Evolutionary conservation across 2,888 invertebrate genomes (phyloP), one percentile per base, ranked within the genome.

Genomic region (Pseudolycoriella hygida): DNA sequence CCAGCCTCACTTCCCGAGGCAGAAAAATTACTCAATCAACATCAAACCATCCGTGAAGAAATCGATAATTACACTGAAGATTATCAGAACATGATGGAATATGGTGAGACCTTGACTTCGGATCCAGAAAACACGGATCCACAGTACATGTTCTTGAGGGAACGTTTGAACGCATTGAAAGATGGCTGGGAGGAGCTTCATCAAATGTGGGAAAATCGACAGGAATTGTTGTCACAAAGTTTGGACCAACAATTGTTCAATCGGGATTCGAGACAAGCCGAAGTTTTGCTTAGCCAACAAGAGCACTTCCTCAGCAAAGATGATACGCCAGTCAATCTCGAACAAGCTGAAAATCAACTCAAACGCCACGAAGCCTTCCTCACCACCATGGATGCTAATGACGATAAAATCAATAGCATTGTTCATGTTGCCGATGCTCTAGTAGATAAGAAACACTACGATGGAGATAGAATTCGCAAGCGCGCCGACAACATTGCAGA

Each of bases 191-290:
- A 92, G 51, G 98, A 98, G 61, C 71, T 99, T 49, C 89, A 96
- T 60, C 92, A 97, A 69, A 99, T 99, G 98, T 99, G 98, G 97
- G 96, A 93, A 66, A 97, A 96, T 69, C 69, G 97, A 30, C 96
- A 98, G 62, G 85, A 90, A 55, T 69, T 96, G 53, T 70, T 98
- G 17, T 86, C 93, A 2, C 94, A 97, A 69, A 90, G 89, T 54
- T 74, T 98, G 53, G 94, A 96, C 65, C 74, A 90, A 56, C 93
- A 94, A 64, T 79, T 97, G 64, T 82, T 97, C 71, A 82, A 96
- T 66, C 77, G 97, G 3, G 98, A 99, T 64, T 94, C 94, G 14
- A 76, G 94, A 46, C 97, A 98, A 69, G 94, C 93, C 1, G 98
- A 97, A 66, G 97, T 97, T 47, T 72, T 98, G 55, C 74, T 99